These are phyloP conservation scores for Brachypodius melanocephalos DNA, from an alignment of 2,113 vertebrate species.

Conservation along the genomic window DNA sequence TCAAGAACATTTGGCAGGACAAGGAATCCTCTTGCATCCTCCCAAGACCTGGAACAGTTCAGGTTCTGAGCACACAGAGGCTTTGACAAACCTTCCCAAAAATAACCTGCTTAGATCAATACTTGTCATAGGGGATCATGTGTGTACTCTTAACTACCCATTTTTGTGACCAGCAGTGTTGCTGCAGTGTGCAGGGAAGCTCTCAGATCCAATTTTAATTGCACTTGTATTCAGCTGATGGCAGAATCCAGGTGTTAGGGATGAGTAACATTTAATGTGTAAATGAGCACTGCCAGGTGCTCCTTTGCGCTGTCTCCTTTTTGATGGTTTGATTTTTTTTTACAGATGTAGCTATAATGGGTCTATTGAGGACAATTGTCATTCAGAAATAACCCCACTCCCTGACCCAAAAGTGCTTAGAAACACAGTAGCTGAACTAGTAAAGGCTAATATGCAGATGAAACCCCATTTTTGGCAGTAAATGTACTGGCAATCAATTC, in stretches of 20 bases:
- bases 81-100: neutral
- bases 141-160: neutral
- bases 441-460: neutral
- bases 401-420: neutral
- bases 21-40: neutral
- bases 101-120: neutral
- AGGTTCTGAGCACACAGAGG: neutral
- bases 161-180: neutral
- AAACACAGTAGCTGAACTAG: neutral
- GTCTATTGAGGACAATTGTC: neutral
- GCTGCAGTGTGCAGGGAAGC: neutral
- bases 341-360: neutral
- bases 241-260: neutral
- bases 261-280: neutral
- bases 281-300: neutral
- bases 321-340: neutral
- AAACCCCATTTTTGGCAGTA: neutral
- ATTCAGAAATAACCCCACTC: neutral
- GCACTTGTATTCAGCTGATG: neutral
- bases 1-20: neutral
- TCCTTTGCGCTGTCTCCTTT: neutral
- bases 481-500: neutral
- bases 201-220: neutral
- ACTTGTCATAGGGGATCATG: neutral
- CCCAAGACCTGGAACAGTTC: neutral